Evolutionary conservation across 2,113 vertebrate species (phyloP).

Genomic region (Melospiza melodia): DNA sequence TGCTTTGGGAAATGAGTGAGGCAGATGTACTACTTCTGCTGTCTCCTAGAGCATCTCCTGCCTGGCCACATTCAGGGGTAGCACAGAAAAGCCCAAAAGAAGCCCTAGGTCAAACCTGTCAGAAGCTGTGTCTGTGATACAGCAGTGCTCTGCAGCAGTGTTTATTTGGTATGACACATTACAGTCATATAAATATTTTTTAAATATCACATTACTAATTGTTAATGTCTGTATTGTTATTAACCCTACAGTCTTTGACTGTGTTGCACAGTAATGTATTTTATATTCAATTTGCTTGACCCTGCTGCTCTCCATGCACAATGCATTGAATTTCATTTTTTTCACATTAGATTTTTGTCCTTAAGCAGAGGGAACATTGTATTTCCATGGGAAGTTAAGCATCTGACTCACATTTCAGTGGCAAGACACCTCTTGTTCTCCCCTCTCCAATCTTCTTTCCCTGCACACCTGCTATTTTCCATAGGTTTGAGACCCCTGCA

Average conservation of each 20-base stretch:
- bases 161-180: background rate
- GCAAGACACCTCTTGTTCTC: constrained; percentile 14
- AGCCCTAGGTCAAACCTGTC: background rate
- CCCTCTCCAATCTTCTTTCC: constrained; percentile 24
- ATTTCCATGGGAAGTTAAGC: constrained; percentile 20
- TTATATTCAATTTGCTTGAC: constrained; percentile 27
- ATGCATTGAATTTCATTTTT: background rate
- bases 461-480: constrained; percentile 38
- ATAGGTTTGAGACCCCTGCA: constrained; percentile 53
- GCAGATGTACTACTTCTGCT: background rate
- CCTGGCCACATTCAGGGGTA: background rate
- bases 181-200: background rate
- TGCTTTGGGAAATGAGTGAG: background rate
- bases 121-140: background rate
- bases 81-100: background rate
- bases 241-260: constrained; percentile 6
- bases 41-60: background rate
- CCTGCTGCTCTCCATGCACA: background rate
- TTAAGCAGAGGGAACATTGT: background rate
- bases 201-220: constrained; percentile 37
- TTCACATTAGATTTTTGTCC: constrained; percentile 2
- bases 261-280: background rate
- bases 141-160: background rate
- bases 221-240: constrained; percentile 15
- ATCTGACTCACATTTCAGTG: background rate